Conservation (phyloP, 1,140 invertebrate species). For the Camponotus floridanus region DNA sequence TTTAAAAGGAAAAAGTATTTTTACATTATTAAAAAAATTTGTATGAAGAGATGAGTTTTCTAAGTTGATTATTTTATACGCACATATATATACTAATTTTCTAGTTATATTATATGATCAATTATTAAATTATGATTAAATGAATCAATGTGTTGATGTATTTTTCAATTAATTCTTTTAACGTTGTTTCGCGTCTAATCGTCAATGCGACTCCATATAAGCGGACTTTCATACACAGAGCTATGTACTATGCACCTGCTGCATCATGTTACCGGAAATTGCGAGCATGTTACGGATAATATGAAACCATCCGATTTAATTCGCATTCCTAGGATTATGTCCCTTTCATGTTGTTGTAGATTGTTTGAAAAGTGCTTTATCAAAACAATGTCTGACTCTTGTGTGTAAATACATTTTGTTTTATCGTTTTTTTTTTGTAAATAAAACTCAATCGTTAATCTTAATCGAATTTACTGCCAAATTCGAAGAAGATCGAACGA, state of each 20-base stretch:
- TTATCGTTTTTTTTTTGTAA: neutral
- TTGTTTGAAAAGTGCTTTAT: slow-evolving; percentile 9
- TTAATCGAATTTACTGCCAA: too few species aligned
- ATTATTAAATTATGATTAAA: neutral
- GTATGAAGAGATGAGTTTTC: too few species aligned
- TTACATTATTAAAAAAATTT: too few species aligned
- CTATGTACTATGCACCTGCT: slow-evolving; percentile 19
- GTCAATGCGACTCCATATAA: neutral
- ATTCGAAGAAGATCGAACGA: too few species aligned
- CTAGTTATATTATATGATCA: neutral
- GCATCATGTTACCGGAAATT: slow-evolving; percentile 43
- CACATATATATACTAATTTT: neutral
- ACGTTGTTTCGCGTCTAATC: neutral
- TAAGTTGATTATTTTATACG: neutral
- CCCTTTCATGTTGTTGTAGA: neutral
- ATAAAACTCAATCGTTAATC: neutral
- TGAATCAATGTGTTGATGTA: neutral
- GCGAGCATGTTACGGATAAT: slow-evolving; percentile 41
- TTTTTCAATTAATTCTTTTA: neutral
- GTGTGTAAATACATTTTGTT: neutral
- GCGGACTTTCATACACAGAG: slow-evolving; percentile 17
- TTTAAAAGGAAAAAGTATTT: too few species aligned
- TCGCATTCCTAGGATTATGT: slow-evolving; percentile 1
- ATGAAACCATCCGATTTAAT: slow-evolving; percentile 25
- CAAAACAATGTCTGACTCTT: neutral